Evolutionary conservation across 2,113 vertebrate genomes (phyloP).

Genomic region (Pteropus alecto): DNA sequence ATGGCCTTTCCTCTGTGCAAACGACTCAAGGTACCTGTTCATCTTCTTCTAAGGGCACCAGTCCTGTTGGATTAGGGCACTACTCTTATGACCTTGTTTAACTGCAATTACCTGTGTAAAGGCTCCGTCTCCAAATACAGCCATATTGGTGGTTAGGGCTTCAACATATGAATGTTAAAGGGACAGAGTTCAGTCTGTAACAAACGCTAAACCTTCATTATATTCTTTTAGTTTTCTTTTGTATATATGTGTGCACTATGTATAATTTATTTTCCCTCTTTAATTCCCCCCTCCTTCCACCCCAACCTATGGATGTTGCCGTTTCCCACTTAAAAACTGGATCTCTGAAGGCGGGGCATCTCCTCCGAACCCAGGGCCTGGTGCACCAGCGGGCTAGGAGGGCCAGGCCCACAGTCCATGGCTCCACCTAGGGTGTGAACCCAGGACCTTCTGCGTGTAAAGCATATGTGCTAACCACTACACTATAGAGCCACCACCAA

Average conservation of each 20-base stretch:
- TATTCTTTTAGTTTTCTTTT: neutral
- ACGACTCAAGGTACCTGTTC: neutral
- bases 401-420: too few relatives aligned
- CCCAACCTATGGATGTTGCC: too few relatives aligned
- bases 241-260: neutral
- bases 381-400: too few relatives aligned
- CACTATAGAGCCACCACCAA: too few relatives aligned
- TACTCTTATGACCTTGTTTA: neutral
- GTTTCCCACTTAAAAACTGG: too few relatives aligned
- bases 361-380: too few relatives aligned
- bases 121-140: neutral
- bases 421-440: too few relatives aligned
- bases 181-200: neutral
- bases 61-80: neutral
- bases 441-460: too few relatives aligned
- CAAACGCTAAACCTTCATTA: neutral
- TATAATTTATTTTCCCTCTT: neutral
- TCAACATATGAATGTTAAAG: neutral
- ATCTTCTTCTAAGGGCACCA: neutral
- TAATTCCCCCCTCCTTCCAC: too few relatives aligned
- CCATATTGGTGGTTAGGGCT: neutral
- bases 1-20: neutral
- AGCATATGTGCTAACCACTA: too few relatives aligned
- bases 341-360: too few relatives aligned
- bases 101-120: neutral